Conservation (phyloP, 2,888 invertebrate species). For the Myopa tessellatipennis region DNA sequence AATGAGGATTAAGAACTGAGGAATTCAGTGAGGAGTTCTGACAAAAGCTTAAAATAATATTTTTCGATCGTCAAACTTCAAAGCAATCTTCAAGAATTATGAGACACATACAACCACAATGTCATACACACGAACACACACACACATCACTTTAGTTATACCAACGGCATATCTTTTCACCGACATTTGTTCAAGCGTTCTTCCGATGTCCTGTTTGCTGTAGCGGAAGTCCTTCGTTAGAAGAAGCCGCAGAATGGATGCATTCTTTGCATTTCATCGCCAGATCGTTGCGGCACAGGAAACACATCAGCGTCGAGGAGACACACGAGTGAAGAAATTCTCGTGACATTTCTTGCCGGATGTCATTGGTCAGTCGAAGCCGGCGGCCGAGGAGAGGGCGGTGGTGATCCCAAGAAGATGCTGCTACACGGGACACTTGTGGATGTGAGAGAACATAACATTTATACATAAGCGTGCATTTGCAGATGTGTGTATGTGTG, state of each 20-base stretch:
- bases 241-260: slow-evolving; percentile 21
- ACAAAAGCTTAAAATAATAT: background rate
- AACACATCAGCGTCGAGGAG: background rate
- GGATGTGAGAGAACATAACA: background rate
- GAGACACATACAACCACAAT: background rate
- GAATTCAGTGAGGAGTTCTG: background rate
- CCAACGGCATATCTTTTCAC: background rate
- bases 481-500: background rate
- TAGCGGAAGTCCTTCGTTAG: slow-evolving; percentile 29
- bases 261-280: slow-evolving; percentile 17
- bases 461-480: background rate
- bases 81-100: too few species aligned
- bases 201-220: slow-evolving; percentile 21
- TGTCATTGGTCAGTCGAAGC: background rate
- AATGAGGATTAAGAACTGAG: too few species aligned
- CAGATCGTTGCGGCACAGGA: background rate
- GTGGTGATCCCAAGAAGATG: background rate
- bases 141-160: background rate
- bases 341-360: background rate
- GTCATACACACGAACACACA: background rate
- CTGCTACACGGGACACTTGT: background rate
- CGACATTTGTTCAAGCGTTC: slow-evolving; percentile 14
- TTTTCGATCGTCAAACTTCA: too few species aligned
- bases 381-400: background rate
- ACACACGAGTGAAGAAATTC: background rate